A percentile compares a stretch with the other conserved stretches of the same genome.
Conservation (phyloP, 1,140 invertebrate genomes). For the Phthorimaea operculella region DNA sequence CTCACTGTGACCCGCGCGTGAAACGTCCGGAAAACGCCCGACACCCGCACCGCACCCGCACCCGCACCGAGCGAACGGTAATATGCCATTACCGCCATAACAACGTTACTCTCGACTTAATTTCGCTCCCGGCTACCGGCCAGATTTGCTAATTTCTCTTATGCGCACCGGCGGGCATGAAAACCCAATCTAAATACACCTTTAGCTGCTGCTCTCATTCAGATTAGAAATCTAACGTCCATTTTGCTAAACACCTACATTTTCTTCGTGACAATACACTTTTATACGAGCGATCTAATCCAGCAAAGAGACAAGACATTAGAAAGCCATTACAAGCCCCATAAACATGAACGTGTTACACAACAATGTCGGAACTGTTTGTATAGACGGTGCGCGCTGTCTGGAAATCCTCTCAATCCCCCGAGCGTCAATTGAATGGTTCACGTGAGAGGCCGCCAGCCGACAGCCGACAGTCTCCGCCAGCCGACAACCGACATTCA, state of each 20-base stretch:
- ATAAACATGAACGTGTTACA: conserved; percentile 18
- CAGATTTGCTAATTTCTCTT: conserved; percentile 49
- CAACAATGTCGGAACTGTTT: conserved; percentile 17
- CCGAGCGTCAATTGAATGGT: conserved; percentile 37
- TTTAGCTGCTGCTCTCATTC: not conserved
- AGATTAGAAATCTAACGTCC: not conserved
- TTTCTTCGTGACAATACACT: not conserved
- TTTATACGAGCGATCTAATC: conserved; percentile 1
- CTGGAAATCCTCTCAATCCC: conserved; percentile 45
- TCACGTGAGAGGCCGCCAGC: conserved; percentile 36
- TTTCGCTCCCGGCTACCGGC: conserved; percentile 42
- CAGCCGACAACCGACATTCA: conserved; percentile 40
- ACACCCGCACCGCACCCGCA: conserved; percentile 24
- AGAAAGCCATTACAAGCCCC: conserved; percentile 11
- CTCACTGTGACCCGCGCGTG: conserved; percentile 21
- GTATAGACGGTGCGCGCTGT: conserved; percentile 23
- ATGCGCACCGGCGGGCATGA: conserved; percentile 20
- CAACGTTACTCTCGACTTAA: conserved; percentile 59
- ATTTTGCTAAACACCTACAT: not conserved
- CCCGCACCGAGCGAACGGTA: conserved; percentile 37
- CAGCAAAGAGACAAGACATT: conserved; percentile 4
- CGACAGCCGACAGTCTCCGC: conserved; percentile 16
- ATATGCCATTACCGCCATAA: conserved; percentile 55
- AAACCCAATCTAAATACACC: conserved; percentile 15
- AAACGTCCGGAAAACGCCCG: conserved; percentile 21